Evolutionary conservation across 2,797 vertebrate species (phyloP), one percentile per base, ranked within the genome.

Genomic region (Aythya fuligula): DNA sequence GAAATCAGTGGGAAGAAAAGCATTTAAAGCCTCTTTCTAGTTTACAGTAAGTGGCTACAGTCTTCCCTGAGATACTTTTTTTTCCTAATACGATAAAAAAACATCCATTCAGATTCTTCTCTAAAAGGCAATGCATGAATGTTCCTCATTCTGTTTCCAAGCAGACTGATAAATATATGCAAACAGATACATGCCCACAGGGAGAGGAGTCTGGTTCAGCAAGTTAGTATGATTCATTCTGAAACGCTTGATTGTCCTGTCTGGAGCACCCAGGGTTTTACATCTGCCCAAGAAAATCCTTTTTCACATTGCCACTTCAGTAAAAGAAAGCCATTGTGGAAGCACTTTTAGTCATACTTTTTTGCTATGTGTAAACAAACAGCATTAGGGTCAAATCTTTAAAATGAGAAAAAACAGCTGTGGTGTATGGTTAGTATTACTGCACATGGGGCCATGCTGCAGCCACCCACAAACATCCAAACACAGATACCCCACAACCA

Each of bases 101-200:
- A 89, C 34, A 7, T 85, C 86, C 91, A 95, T 96, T 97, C 95
- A 96, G 93, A 91, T 78, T 94, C 81, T 93, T 95, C 94, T 97
- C 92, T 97, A 94, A 97, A 96, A 98, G 93, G 91, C 93, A 97
- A 58, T 65, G 90, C 76, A 90, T 91, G 90, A 88, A 78, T 87
- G 87, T 96, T 97, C 96, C 93, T 96, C 95, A 85, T 95, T 91
- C 94, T 95, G 96, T 97, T 97, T 98, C 97, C 95, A 98, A 95
- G 97, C 88, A 96, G 87, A 97, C 91, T 95, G 76, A 94, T 93
- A 95, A 96, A 95, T 95, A 97, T 65, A 98, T 87, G 95, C 94
- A 96, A 97, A 95, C 95, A 96, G 94, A 93, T 87, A 95, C 85
- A 92, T 84, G 77, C 92, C 96, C 90, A 95, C 71, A 89, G 92